Percentiles rank a stretch among this genome's conserved stretches.
Conservation (phyloP, 1,140 invertebrate genomes). For the Drosophila pseudoananassae region DNA sequence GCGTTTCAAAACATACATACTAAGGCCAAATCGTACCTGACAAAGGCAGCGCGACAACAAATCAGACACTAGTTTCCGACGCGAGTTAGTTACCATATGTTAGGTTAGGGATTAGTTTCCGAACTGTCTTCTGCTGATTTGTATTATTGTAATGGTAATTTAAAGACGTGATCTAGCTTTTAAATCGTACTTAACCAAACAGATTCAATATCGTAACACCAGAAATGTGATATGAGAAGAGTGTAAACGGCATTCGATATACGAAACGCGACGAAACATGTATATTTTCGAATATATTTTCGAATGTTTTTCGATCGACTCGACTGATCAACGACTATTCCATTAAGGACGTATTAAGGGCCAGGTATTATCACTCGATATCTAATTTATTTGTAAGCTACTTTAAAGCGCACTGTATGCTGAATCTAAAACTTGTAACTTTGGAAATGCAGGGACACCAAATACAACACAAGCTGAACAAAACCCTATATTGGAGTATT, state of each 20-base stretch:
- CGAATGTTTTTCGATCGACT: conserved; percentile 1
- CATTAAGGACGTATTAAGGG: conserved; percentile 1
- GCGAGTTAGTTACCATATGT: too few relatives aligned
- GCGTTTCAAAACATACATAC: not conserved
- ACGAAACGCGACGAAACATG: not conserved
- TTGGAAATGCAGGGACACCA: conserved; percentile 24
- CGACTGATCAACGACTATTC: not conserved
- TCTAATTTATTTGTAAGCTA: not conserved
- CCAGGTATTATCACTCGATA: not conserved
- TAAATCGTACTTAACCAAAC: not conserved
- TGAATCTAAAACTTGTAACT: not conserved
- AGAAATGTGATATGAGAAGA: not conserved
- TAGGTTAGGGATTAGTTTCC: too few relatives aligned
- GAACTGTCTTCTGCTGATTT: too few relatives aligned
- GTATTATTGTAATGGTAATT: not conserved
- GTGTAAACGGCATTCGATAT: not conserved
- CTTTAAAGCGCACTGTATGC: conserved; percentile 15
- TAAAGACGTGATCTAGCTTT: not conserved
- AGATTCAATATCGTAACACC: not conserved
- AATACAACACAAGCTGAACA: conserved; percentile 5
- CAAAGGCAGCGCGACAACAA: not conserved
- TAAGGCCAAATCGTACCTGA: not conserved
- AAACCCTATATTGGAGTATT: not conserved
- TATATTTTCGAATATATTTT: not conserved
- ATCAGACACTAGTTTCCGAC: too few relatives aligned